A percentile compares a stretch with the other conserved stretches of the same genome.
Evolutionary conservation across 2,797 vertebrate species (phyloP).

Genomic region (Micromesistius poutassou): DNA sequence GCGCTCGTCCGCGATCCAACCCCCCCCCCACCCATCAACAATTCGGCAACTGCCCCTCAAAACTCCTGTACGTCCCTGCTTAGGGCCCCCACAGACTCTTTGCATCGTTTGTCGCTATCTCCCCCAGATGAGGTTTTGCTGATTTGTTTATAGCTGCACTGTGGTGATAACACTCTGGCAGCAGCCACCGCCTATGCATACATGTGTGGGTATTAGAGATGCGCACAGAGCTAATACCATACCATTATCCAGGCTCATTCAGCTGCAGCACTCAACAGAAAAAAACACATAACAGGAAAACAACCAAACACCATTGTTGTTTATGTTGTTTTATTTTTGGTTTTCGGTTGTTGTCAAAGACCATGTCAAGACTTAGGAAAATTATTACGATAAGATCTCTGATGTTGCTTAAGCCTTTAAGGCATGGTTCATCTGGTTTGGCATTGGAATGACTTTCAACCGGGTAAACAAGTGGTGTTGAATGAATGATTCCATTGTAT

Average conservation of each 20-base stretch:
- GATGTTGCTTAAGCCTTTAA: background rate
- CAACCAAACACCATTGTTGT: background rate
- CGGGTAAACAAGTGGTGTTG: background rate
- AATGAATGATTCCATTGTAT: too few relatives aligned
- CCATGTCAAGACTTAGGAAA: constrained; percentile 11
- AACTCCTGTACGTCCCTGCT: too few relatives aligned
- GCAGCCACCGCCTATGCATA: constrained; percentile 36
- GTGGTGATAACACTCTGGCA: constrained; percentile 41
- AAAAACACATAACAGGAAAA: constrained; percentile 20
- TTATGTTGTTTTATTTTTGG: too few relatives aligned
- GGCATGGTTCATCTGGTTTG: background rate
- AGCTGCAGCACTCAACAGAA: constrained; percentile 42
- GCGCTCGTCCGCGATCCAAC: too few relatives aligned
- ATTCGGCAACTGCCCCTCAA: too few relatives aligned
- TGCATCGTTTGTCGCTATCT: constrained; percentile 63
- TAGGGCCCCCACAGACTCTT: too few relatives aligned
- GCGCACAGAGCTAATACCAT: constrained; percentile 34
- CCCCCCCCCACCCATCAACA: too few relatives aligned
- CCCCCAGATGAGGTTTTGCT: constrained; percentile 50
- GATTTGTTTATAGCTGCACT: constrained; percentile 47
- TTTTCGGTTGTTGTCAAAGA: too few relatives aligned
- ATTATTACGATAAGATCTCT: background rate
- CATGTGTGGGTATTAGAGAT: background rate
- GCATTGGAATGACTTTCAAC: background rate
- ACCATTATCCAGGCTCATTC: constrained; percentile 30